Evolutionary conservation across 2,888 invertebrate species (phyloP), one percentile per base, ranked within the genome.

Genomic region (Cactoblastis cactorum): DNA sequence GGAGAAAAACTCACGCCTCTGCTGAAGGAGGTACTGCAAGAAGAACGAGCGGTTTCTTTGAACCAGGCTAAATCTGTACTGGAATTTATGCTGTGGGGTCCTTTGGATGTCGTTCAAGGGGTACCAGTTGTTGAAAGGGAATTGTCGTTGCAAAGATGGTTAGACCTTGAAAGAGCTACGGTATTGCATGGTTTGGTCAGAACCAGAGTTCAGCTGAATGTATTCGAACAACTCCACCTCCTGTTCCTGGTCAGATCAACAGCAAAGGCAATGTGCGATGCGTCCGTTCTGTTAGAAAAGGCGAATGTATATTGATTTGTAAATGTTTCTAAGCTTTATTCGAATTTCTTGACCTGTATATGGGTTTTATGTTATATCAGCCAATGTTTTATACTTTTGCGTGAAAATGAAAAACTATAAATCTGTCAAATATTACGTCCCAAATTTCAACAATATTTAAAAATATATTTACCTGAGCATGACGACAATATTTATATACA

Each of bases 1-100:
- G 79, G 91, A 4, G 92, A 92, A 46, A 94, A 93, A 68, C 87
- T 95, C 12, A 92, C 93, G 0, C 91, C 93, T 0, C 83, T 95
- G 5, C 83, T 96, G 19, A 92, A 92, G 53, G 93, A 94, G 58
- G 87, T 96, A 19, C 81, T 96, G 32, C 80, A 80, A 53, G 87
- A 89, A 83, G 94, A 94, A 73, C 86, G 93, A 45, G 93, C 94
- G 0, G 91, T 93, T 8, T 93, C 93, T 0, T 69, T 95, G 19
- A 93, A 94, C 67, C 95, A 91, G 69, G 95, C 95, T 0, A 96
- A 96, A 73, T 93, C 95, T 0, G 92, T 96, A 0, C 83, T 97
- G n/a, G 97, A 97, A 71, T 95, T 95, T 70, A 94, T 95, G 65
- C 82, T 97, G 0, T 97, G 97, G 96, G 97, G 96, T 1, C 96